Percentiles rank a stretch among this genome's conserved stretches.
phyloP scores from a whole-genome alignment of 2,888 invertebrate species.

The Heliothis peltigera region DNA sequence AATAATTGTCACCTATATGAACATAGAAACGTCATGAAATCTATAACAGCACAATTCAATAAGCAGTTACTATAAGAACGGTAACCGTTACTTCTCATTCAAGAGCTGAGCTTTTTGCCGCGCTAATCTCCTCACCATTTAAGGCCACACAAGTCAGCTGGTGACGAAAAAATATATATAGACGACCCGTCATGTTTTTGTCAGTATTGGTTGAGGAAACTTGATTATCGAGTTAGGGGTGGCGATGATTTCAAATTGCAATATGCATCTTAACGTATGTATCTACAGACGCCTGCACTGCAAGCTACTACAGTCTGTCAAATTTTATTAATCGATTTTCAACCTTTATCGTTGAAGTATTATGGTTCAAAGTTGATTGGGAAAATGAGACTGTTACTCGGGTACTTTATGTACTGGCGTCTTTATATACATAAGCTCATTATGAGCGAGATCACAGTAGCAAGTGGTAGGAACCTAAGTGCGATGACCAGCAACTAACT shows the following conservation, averaged over 20 bases:
- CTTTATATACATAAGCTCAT: no score
- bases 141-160: conserved; percentile 42
- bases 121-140: conserved; percentile 48
- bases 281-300: no score
- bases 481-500: no score
- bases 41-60: conserved; percentile 33
- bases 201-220: conserved; percentile 4
- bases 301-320: no score
- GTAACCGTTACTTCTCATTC: conserved; percentile 44
- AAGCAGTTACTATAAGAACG: conserved; percentile 22
- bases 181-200: conserved; percentile 51
- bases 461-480: no score
- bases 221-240: conserved; percentile 16
- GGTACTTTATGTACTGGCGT: no score
- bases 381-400: not conserved
- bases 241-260: not conserved
- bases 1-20: not conserved
- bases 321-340: no score
- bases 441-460: no score
- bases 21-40: not conserved
- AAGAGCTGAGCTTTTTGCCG: conserved; percentile 42
- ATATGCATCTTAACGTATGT: no score
- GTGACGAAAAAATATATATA: conserved; percentile 58
- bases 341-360: no score
- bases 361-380: no score